Evolutionary conservation across 2,888 invertebrate genomes (phyloP), one percentile per base, ranked within the genome.

Genomic region (Endotricha flammealis): DNA sequence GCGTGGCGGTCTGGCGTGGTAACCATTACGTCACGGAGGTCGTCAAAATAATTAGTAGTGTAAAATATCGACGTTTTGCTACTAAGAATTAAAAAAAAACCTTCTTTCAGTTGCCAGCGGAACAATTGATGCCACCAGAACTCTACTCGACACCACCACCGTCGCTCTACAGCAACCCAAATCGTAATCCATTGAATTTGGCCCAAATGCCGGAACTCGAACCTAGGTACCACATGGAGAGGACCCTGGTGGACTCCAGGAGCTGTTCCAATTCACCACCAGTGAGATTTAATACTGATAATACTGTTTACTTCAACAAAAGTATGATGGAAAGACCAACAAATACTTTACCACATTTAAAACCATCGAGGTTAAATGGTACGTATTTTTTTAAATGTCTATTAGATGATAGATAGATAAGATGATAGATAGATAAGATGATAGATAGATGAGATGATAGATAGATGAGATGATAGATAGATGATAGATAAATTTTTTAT

Each of bases 91-190:
- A n/a, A n/a, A n/a, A n/a, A n/a, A n/a, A n/a, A n/a, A n/a, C n/a
- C n/a, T 32, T 34, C 23, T 38, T 61, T 57, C 3, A 83, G 85
- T 45, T 85, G 1, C 85, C 82, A 48, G 72, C 80, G 8, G 83
- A 85, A 49, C 83, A 85, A 29, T 56, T 86, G n/a, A 64, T 83
- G 64, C 80, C 85, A 0, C 81, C 82, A 5, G 79, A 86, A 41
- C 41, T 82, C 3, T 81, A 80, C 52, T 64, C 71, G 0, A 66
- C 75, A 0, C 73, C 76, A 0, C 71, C 75, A 2, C 72, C 81
- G 2, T 50, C 76, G 1, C 57, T 83, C 17, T 81, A 80, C 67
- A 75, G 73, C 44, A 71, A 76, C 47, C 73, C 73, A 0, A 65
- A 51, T 28, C 63, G 81, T 40, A 77, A 79, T 44, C 82, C 80